phyloP scores from a whole-genome alignment of 2,888 invertebrate species.

The Netelia fuscicornis region DNA sequence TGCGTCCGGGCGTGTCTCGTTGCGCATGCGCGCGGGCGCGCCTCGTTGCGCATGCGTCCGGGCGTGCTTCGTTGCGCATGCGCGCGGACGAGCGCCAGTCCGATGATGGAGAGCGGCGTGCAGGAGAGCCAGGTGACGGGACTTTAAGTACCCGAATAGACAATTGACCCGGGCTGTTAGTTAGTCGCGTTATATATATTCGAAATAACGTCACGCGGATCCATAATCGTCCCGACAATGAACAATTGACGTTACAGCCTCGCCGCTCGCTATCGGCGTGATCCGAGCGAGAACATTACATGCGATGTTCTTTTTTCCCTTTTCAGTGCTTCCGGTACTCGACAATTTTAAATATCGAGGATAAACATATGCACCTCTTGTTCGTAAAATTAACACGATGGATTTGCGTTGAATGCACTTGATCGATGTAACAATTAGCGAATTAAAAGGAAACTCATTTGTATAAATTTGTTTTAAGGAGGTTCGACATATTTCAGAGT shows the following conservation, averaged over 20 bases:
- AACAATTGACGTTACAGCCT: slow-evolving; percentile 35
- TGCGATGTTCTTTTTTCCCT: neutral
- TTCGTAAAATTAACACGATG: too few relatives aligned
- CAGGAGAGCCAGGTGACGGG: slow-evolving; percentile 60
- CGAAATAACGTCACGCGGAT: slow-evolving; percentile 57
- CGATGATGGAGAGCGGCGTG: slow-evolving; percentile 12
- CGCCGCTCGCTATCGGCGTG: slow-evolving; percentile 1
- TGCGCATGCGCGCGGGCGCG: too few relatives aligned
- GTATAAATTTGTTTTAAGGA: too few relatives aligned
- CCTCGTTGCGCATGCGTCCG: neutral
- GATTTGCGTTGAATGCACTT: too few relatives aligned
- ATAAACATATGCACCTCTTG: too few relatives aligned
- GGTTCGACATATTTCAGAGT: too few relatives aligned
- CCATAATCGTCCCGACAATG: slow-evolving; percentile 48
- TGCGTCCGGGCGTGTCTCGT: neutral
- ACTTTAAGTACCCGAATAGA: slow-evolving; percentile 55
- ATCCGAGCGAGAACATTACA: slow-evolving; percentile 5
- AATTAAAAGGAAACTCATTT: too few relatives aligned
- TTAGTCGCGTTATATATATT: slow-evolving; percentile 11
- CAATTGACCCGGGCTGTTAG: slow-evolving; percentile 63
- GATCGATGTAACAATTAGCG: too few relatives aligned
- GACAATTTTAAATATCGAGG: too few relatives aligned
- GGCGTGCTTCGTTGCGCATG: neutral
- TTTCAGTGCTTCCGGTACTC: neutral
- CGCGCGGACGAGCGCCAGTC: neutral